Evolutionary conservation across 2,888 invertebrate species (phyloP).

Genomic region (Atrina japonica): DNA sequence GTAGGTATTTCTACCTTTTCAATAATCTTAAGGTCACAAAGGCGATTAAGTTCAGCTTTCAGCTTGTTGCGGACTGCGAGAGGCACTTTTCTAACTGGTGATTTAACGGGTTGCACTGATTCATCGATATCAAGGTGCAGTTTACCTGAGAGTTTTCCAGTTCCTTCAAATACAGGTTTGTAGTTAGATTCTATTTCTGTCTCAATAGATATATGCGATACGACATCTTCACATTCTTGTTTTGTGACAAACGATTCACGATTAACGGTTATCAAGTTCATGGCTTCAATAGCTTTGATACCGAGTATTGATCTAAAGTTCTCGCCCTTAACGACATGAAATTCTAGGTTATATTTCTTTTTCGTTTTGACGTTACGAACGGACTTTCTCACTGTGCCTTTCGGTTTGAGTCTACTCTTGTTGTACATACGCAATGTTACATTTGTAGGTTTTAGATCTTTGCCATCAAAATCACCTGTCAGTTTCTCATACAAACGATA

Average conservation of each 20-base stretch:
- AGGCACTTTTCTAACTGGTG: conserved; percentile 39
- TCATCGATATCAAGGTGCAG: conserved; percentile 40
- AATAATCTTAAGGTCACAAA: conserved; percentile 30
- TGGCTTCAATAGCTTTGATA: neutral
- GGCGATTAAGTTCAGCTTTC: conserved; percentile 35
- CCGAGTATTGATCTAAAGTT: conserved; percentile 7
- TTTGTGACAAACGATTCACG: conserved; percentile 4
- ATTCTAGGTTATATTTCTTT: conserved; percentile 36
- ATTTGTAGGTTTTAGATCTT: conserved; percentile 2
- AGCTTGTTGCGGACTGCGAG: conserved; percentile 31
- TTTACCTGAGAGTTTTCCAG: conserved; percentile 41
- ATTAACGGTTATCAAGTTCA: conserved; percentile 22
- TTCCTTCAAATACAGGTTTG: conserved; percentile 36
- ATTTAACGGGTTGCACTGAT: conserved; percentile 36
- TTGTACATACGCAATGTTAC: conserved; percentile 39
- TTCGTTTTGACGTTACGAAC: conserved; percentile 30
- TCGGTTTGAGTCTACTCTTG: conserved; percentile 31
- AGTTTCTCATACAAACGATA: conserved; percentile 27
- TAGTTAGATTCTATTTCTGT: conserved; percentile 10
- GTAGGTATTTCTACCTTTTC: conserved; percentile 34
- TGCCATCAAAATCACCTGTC: conserved; percentile 22
- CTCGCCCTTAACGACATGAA: neutral
- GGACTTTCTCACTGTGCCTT: conserved; percentile 21
- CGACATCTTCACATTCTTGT: neutral
- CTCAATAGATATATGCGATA: neutral